These are phyloP conservation scores for Australoheros facetus DNA, from an alignment of 2,797 vertebrate species.

Conservation along the genomic window DNA sequence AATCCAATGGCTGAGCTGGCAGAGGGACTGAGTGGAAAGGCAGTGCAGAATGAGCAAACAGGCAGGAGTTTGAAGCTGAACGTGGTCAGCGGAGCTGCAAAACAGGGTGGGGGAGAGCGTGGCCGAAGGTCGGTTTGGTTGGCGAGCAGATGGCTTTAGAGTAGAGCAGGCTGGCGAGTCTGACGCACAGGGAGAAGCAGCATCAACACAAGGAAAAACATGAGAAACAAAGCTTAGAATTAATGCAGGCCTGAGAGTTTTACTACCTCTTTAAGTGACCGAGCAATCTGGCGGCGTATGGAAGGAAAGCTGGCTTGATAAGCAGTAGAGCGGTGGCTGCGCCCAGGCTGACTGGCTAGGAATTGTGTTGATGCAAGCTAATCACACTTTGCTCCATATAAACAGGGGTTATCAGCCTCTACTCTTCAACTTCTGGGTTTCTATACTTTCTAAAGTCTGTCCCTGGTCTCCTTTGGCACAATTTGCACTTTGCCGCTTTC, in stretches of 20 bases:
- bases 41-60: not conserved
- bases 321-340: not conserved
- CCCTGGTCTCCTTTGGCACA: constrained; percentile 15
- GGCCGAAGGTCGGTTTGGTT: constrained; percentile 1
- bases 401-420: not conserved
- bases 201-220: not conserved
- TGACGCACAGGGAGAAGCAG: not conserved
- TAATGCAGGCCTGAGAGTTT: not conserved
- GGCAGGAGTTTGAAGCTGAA: not conserved
- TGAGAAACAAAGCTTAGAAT: not conserved
- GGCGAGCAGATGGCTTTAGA: not conserved
- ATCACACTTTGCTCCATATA: constrained; percentile 23
- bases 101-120: not conserved
- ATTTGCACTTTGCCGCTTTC: constrained; percentile 34
- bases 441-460: constrained; percentile 1
- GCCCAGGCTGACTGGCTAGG: not conserved
- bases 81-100: not conserved
- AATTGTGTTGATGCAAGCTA: constrained; percentile 10
- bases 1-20: not conserved
- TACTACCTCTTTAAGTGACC: not conserved
- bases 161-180: not conserved
- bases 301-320: not conserved
- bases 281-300: not conserved
- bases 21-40: constrained; percentile 2
- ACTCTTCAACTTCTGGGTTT: constrained; percentile 2